Conservation (phyloP, 2,888 invertebrate genomes). For the Bruchidius siliquastri region DNA sequence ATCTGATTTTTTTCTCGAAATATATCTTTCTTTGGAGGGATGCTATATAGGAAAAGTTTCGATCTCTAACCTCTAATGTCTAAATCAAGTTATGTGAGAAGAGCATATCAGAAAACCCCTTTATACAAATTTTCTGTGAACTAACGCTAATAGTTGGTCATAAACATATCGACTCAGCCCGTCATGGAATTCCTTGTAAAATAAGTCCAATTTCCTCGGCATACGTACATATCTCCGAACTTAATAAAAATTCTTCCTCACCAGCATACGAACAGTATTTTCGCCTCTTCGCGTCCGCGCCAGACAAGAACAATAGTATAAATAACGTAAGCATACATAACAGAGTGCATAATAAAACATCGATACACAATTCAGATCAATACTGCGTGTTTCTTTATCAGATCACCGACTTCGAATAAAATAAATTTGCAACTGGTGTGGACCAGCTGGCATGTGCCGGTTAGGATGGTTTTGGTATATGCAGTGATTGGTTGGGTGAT, state of each 20-base stretch:
- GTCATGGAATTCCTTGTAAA: no score
- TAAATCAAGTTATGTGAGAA: no score
- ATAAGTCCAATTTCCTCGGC: background rate
- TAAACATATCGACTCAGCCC: no score
- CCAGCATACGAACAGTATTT: background rate
- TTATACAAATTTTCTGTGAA: no score
- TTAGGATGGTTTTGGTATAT: slow-evolving; percentile 1
- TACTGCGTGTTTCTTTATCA: slow-evolving; percentile 45
- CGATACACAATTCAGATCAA: slow-evolving; percentile 45
- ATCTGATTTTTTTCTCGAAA: no score
- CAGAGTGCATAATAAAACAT: slow-evolving; percentile 43
- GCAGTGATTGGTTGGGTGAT: slow-evolving; percentile 31
- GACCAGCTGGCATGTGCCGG: slow-evolving; percentile 21
- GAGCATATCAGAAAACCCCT: no score
- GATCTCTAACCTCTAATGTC: no score
- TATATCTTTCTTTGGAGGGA: no score
- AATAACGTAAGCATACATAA: slow-evolving; percentile 18
- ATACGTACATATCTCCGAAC: background rate
- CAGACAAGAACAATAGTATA: slow-evolving; percentile 1
- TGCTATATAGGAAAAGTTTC: no score
- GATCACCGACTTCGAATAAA: slow-evolving; percentile 43
- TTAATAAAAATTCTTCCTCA: background rate
- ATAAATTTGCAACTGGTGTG: slow-evolving; percentile 38
- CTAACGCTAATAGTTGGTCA: no score
- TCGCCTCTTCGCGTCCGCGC: background rate